Conservation (phyloP, 37 sponge, comb jelly and placozoan species). For the Oopsacas minuta region DNA sequence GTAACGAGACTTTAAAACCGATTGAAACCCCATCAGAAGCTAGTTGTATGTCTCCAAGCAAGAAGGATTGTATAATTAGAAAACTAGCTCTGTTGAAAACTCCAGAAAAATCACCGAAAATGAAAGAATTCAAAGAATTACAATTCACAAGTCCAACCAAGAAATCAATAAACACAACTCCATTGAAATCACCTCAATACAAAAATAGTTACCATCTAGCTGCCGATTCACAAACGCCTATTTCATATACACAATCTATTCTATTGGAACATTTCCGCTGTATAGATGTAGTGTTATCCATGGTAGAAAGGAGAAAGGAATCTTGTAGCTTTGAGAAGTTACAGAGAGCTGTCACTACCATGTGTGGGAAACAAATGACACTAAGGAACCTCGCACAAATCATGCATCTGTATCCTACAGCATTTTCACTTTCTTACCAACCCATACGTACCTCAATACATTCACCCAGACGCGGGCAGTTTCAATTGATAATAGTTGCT, state of each 20-base stretch:
- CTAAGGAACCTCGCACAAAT: neutral
- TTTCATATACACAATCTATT: neutral
- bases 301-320: neutral
- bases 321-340: neutral
- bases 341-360: neutral
- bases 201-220: neutral
- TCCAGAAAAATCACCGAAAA: slow-evolving; percentile 5
- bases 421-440: slow-evolving; percentile 16
- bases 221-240: neutral
- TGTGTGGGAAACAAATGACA: neutral
- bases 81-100: neutral
- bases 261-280: slow-evolving; percentile 12
- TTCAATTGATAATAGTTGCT: neutral
- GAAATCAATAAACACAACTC: neutral
- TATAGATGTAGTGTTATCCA: neutral
- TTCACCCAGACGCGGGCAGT: neutral
- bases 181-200: neutral
- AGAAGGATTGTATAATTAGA: neutral
- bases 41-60: neutral
- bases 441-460: neutral
- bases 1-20: neutral
- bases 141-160: slow-evolving; percentile 17
- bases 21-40: neutral
- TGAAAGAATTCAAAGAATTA: neutral
- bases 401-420: neutral